phyloP scores from a whole-genome alignment of 2,888 invertebrate species.

The Calameuta pallipes region DNA sequence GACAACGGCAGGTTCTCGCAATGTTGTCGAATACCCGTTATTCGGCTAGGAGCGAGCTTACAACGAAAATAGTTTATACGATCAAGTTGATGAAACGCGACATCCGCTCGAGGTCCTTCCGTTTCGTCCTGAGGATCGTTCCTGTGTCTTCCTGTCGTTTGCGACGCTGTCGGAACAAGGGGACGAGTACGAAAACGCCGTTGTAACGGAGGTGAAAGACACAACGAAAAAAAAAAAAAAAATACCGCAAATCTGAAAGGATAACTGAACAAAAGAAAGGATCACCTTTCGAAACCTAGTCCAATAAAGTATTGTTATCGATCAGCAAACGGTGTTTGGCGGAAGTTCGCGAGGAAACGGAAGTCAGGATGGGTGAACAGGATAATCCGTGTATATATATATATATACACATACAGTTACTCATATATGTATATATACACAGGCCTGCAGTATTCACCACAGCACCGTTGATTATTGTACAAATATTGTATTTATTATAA shows the following conservation, averaged over 20 bases:
- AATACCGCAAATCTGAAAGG: slow-evolving; percentile 13
- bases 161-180: neutral
- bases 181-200: neutral
- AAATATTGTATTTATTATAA: slow-evolving; percentile 67
- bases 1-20: slow-evolving; percentile 39
- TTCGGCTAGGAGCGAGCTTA: slow-evolving; percentile 55
- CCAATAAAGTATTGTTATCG: neutral
- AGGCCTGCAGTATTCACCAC: slow-evolving; percentile 56
- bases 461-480: slow-evolving; percentile 66
- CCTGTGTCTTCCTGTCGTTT: neutral
- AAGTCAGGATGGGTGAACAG: slow-evolving; percentile 16
- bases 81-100: neutral
- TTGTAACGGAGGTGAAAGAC: neutral
- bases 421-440: slow-evolving; percentile 14
- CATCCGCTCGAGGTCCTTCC: slow-evolving; percentile 12
- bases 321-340: neutral
- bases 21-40: slow-evolving; percentile 62
- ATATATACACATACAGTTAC: neutral
- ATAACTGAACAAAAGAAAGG: slow-evolving; percentile 17
- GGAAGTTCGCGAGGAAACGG: slow-evolving; percentile 9
- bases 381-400: neutral
- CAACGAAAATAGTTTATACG: slow-evolving; percentile 45
- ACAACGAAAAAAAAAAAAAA: neutral
- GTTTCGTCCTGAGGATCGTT: neutral
- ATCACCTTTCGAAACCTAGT: neutral